A percentile compares a stretch with the other conserved stretches of the same genome.
These are phyloP conservation scores for Embidobia sp. DNA, from an alignment of 2,888 invertebrate species.

Conservation along the genomic window DNA sequence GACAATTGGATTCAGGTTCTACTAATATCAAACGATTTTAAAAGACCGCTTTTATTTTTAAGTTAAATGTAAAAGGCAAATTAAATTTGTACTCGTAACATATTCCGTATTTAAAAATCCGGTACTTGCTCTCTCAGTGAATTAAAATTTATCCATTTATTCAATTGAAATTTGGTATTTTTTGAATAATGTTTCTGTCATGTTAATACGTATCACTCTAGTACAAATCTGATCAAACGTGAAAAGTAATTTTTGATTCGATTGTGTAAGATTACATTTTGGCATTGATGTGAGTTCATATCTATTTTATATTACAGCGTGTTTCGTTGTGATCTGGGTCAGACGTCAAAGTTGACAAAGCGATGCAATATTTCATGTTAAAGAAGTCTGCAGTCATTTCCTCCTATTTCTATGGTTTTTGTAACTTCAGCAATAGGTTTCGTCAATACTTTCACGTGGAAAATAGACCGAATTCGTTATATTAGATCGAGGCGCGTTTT, in stretches of 20 bases:
- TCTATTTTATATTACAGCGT: slow-evolving; percentile 35
- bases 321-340: slow-evolving; percentile 52
- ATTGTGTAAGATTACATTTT: slow-evolving; percentile 39
- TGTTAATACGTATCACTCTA: background rate
- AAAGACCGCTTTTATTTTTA: no score
- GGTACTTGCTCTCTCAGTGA: no score
- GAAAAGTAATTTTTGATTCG: slow-evolving; percentile 29
- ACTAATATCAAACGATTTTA: no score
- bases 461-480: slow-evolving; percentile 37
- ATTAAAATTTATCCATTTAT: no score
- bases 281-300: slow-evolving; percentile 35
- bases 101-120: no score
- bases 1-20: no score
- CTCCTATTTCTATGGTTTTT: slow-evolving; percentile 37
- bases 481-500: slow-evolving; percentile 12
- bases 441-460: slow-evolving; percentile 5
- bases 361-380: slow-evolving; percentile 56
- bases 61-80: no score
- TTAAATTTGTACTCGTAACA: no score
- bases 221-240: background rate
- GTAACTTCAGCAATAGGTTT: slow-evolving; percentile 34
- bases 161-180: no score
- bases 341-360: slow-evolving; percentile 57
- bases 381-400: slow-evolving; percentile 50
- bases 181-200: slow-evolving; percentile 14